These are phyloP conservation scores for Heptascelio sp. DNA, from an alignment of 2,888 invertebrate species.

Conservation along the genomic window DNA sequence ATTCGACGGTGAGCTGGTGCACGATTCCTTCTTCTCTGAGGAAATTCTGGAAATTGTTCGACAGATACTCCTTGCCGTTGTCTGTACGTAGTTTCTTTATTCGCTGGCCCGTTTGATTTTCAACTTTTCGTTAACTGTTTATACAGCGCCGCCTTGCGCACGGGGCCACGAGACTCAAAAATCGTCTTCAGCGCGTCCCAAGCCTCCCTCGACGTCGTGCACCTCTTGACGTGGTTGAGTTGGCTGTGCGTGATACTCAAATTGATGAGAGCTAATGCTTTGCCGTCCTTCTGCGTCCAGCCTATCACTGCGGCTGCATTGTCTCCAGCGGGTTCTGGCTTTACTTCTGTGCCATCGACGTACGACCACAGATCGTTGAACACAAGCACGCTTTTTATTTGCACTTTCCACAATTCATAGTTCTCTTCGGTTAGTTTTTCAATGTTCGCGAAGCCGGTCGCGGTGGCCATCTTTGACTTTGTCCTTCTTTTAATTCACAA, in stretches of 20 bases:
- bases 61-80: too few species aligned
- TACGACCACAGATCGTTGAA: conserved; percentile 60
- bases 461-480: conserved; percentile 33
- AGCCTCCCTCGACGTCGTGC: background rate
- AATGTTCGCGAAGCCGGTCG: background rate
- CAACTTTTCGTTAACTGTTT: too few species aligned
- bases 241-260: conserved; percentile 39
- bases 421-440: background rate
- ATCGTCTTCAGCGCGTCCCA: background rate
- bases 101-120: too few species aligned
- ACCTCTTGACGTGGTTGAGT: conserved; percentile 13
- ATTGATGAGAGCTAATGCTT: conserved; percentile 55
- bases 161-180: background rate
- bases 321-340: conserved; percentile 21
- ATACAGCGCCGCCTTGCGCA: conserved; percentile 59
- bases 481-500: too few species aligned
- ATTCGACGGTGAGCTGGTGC: too few species aligned
- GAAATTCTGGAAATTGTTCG: too few species aligned
- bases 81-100: too few species aligned
- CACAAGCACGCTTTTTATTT: background rate
- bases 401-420: background rate
- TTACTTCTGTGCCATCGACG: conserved; percentile 26
- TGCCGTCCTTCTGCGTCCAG: conserved; percentile 48
- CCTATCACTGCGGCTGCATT: background rate
- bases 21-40: too few species aligned